Percentiles rank a stretch among this genome's conserved stretches.
phyloP scores from a whole-genome alignment of 2,113 vertebrate genomes.

The Chionis minor region DNA sequence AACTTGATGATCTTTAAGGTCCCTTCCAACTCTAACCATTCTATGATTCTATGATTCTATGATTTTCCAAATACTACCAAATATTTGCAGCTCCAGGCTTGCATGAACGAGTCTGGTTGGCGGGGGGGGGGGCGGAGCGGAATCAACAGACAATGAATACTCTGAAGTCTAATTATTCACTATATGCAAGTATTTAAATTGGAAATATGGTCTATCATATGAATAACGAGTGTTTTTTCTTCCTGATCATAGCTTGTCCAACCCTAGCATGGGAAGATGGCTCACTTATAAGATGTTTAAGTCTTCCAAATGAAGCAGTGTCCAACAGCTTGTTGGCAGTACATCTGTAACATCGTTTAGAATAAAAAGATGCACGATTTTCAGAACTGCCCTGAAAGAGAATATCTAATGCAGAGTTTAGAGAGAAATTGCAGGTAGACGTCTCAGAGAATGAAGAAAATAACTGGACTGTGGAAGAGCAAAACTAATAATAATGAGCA shows the following conservation, averaged over 20 bases:
- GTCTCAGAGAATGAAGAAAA: background rate
- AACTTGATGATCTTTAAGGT: too few relatives aligned
- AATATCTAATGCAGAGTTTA: background rate
- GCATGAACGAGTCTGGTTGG: accelerated
- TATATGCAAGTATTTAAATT: background rate
- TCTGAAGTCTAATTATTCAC: background rate
- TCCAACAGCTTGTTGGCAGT: background rate
- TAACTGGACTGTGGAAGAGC: background rate
- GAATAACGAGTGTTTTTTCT: background rate
- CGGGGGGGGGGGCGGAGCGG: too few relatives aligned
- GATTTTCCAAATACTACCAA: background rate
- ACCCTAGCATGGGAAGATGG: background rate
- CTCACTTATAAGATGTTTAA: background rate
- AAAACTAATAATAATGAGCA: background rate
- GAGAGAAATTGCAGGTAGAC: background rate
- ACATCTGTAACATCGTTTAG: background rate
- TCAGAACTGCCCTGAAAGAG: background rate
- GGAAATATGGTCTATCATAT: background rate
- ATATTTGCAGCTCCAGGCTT: background rate
- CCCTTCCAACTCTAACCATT: too few relatives aligned
- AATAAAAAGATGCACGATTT: background rate
- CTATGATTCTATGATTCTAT: too few relatives aligned
- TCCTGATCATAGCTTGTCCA: background rate
- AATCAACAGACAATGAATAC: background rate
- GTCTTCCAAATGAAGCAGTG: background rate